phyloP scores from a whole-genome alignment of 2,888 invertebrate species.

The Melolontha melolontha region DNA sequence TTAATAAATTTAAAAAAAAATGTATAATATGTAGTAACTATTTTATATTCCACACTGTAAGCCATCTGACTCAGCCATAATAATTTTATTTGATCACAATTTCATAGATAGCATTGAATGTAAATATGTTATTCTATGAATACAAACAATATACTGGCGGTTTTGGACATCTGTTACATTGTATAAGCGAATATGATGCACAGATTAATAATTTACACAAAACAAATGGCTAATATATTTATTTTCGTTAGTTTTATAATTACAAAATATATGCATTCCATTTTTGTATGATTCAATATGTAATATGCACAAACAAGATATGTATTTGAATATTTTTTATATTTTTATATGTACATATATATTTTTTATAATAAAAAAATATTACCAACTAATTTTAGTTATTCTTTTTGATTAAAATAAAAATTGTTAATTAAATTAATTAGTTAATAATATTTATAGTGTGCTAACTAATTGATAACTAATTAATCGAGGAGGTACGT shows the following conservation, averaged over 20 bases:
- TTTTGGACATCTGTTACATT: conserved; percentile 10
- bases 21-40: too few species aligned
- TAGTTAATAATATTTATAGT: too few species aligned
- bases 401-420: not conserved
- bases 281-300: conserved; percentile 4
- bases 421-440: too few species aligned
- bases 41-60: too few species aligned
- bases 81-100: conserved; percentile 6
- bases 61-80: too few species aligned
- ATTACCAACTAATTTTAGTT: not conserved
- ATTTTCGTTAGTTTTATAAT: not conserved
- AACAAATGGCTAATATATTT: not conserved
- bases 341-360: conserved; percentile 31
- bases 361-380: conserved; percentile 32
- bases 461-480: too few species aligned
- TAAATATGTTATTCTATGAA: conserved; percentile 26
- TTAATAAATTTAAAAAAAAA: not conserved
- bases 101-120: conserved; percentile 23
- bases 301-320: not conserved
- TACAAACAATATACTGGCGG: conserved; percentile 10
- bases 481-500: too few species aligned
- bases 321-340: not conserved
- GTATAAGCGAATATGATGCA: conserved; percentile 2
- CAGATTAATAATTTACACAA: conserved; percentile 1
- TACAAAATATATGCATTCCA: not conserved